Percentiles rank a stretch among this genome's conserved stretches.
These are phyloP conservation scores for Mus caroli DNA, from an alignment of 2,797 vertebrate species.

Conservation along the genomic window DNA sequence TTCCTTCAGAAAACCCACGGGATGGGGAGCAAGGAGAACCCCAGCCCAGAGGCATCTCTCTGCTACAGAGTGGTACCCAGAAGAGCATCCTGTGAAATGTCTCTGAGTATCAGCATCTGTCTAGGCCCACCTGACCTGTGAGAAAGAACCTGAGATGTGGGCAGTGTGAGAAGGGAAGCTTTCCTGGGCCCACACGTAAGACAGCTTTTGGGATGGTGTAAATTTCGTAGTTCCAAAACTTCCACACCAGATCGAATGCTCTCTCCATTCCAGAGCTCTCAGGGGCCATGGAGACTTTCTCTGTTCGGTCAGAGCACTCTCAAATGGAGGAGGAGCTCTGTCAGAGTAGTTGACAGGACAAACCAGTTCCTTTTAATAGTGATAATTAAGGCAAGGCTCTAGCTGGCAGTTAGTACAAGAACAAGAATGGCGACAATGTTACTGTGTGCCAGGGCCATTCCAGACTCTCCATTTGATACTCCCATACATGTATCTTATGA, in stretches of 20 bases:
- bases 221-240: background rate
- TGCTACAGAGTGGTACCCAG: too few species aligned
- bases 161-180: background rate
- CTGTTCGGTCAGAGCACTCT: background rate
- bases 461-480: background rate
- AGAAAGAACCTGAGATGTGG: background rate
- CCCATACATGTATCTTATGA: background rate
- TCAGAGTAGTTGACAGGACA: background rate
- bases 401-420: background rate
- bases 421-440: background rate
- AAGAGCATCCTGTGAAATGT: background rate
- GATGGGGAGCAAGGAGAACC: background rate
- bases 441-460: background rate
- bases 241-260: background rate
- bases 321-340: background rate
- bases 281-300: too few species aligned
- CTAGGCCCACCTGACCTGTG: background rate
- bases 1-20: background rate
- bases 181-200: background rate
- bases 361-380: slow-evolving; percentile 10
- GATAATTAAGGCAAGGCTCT: background rate
- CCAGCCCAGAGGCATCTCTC: background rate
- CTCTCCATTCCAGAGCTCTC: background rate
- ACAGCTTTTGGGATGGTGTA: background rate
- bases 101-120: background rate